Percentiles rank a stretch among this genome's conserved stretches.
phyloP scores from a whole-genome alignment of 2,888 invertebrate genomes.

The Tetheella fluctuosa region DNA sequence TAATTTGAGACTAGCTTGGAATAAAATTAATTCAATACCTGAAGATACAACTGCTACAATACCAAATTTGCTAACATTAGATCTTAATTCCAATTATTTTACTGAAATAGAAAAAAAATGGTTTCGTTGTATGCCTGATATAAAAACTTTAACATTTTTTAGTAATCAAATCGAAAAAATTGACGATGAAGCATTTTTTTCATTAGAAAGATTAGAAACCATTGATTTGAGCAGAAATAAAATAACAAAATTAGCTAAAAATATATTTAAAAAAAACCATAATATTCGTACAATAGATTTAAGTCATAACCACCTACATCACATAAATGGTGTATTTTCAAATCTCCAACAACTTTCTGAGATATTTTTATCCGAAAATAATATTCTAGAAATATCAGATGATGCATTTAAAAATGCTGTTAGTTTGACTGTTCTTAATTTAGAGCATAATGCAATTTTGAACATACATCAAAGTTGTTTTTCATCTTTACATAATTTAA shows the following conservation, averaged over 20 bases:
- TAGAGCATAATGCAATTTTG: conserved; percentile 94
- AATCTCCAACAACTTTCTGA: conserved; percentile 91
- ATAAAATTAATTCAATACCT: conserved; percentile 91
- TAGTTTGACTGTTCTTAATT: conserved; percentile 90
- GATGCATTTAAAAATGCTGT: conserved; percentile 92
- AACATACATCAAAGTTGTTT: conserved; percentile 91
- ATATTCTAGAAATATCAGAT: conserved; percentile 91
- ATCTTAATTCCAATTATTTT: conserved; percentile 94
- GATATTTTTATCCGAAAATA: conserved; percentile 94
- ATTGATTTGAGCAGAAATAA: conserved; percentile 95
- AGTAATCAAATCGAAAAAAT: conserved; percentile 92
- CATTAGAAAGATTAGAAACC: conserved; percentile 89
- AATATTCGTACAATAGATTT: conserved; percentile 92
- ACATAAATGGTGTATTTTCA: conserved; percentile 92
- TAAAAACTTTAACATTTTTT: conserved; percentile 92
- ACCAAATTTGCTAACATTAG: conserved; percentile 89
- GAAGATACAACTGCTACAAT: conserved; percentile 89
- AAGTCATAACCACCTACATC: conserved; percentile 95
- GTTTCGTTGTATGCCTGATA: conserved; percentile 91
- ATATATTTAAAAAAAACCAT: conserved; percentile 90
- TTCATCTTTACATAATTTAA: conserved; percentile 89
- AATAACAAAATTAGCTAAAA: conserved; percentile 89
- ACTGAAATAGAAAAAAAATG: conserved; percentile 89
- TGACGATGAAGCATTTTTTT: conserved; percentile 90
- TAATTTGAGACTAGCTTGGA: conserved; percentile 90